phyloP scores from a whole-genome alignment of 2,797 vertebrate genomes.

The Syndactyla subalaris region DNA sequence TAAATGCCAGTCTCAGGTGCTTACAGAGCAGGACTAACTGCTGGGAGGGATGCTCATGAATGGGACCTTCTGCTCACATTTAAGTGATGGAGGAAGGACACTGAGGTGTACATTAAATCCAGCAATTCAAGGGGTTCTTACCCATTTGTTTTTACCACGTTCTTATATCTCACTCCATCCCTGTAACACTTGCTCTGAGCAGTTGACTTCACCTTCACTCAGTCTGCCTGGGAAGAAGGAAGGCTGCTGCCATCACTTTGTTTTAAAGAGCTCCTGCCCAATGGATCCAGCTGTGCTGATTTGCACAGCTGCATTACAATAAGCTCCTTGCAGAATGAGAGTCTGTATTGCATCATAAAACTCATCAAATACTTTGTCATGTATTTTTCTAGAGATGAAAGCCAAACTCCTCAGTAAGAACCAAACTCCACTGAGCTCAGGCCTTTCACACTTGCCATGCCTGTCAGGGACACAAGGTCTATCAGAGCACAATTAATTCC shows the following conservation, averaged over 20 bases:
- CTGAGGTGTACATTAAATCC: neutral
- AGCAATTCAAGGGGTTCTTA: neutral
- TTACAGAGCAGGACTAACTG: neutral
- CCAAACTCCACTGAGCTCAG: rapidly evolving
- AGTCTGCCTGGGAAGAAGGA: neutral
- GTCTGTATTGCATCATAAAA: neutral
- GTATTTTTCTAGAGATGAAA: neutral
- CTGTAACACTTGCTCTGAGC: neutral
- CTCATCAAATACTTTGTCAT: neutral
- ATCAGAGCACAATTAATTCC: neutral
- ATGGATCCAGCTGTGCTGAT: neutral
- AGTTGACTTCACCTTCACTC: neutral
- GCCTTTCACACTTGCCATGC: neutral
- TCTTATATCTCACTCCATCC: neutral
- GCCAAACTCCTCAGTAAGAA: neutral
- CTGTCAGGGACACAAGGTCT: neutral
- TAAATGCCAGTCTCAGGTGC: neutral
- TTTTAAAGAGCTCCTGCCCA: neutral
- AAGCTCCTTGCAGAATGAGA: neutral
- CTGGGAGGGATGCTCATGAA: neutral
- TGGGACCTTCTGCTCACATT: neutral
- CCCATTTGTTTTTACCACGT: neutral
- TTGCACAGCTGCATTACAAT: neutral
- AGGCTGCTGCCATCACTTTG: neutral
- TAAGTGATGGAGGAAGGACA: neutral